Percentiles rank a stretch among this genome's conserved stretches.
Conservation (phyloP, 2,113 vertebrate genomes). For the Periophthalmodon schlosseri region DNA sequence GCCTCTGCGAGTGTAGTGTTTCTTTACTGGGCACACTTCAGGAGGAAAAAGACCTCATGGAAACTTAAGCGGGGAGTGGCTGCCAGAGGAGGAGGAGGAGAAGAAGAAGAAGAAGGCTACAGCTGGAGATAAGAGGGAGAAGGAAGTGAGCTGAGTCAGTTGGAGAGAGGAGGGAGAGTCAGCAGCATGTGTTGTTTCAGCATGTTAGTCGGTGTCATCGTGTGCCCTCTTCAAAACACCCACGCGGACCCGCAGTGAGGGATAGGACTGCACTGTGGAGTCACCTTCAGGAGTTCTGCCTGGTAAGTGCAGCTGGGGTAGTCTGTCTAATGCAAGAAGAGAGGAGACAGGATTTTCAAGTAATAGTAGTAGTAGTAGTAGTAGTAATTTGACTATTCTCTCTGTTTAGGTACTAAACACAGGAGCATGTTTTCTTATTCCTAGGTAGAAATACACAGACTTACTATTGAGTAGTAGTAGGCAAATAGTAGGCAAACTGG, state of each 20-base stretch:
- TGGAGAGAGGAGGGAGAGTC: constrained; percentile 49
- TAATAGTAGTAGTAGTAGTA: not conserved
- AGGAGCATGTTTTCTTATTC: not conserved
- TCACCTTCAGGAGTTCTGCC: constrained; percentile 55
- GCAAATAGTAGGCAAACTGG: no score
- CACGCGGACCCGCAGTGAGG: constrained; percentile 47
- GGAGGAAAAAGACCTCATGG: constrained; percentile 60
- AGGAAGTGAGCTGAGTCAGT: constrained; percentile 67
- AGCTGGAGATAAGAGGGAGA: constrained; percentile 38
- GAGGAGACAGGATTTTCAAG: not conserved
- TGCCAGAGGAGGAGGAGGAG: constrained; percentile 22
- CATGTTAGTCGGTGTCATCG: constrained; percentile 58
- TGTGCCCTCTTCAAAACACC: constrained; percentile 52
- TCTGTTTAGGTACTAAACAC: not conserved
- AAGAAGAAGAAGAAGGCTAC: constrained; percentile 14
- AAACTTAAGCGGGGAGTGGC: constrained; percentile 64
- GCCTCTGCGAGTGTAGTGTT: constrained; percentile 45
- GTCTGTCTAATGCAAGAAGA: not conserved
- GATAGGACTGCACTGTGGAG: constrained; percentile 51
- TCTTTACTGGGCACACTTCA: constrained; percentile 31
- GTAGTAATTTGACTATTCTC: not conserved
- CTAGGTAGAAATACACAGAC: no score
- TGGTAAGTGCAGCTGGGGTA: constrained; percentile 57
- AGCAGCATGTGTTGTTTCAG: constrained; percentile 75
- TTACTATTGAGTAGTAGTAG: no score